Evolutionary conservation across 2,888 invertebrate genomes (phyloP).

Genomic region (Pristionchus japonicus): DNA sequence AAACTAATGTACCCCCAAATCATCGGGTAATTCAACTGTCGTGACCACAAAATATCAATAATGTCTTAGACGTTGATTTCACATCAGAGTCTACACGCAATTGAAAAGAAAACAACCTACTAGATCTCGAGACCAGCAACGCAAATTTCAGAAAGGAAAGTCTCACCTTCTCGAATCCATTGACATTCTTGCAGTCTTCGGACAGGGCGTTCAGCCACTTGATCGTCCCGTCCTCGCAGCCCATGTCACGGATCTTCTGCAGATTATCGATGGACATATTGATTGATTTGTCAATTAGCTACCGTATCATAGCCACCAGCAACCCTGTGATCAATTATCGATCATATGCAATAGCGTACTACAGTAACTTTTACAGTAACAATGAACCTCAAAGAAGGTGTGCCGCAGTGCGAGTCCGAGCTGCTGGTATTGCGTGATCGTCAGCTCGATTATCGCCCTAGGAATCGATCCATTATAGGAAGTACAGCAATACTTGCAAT

Average conservation of each 20-base stretch:
- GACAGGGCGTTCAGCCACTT: constrained; percentile 58
- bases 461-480: neutral
- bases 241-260: constrained; percentile 53
- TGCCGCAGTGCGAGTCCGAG: constrained; percentile 61
- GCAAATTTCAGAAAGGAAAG: too few relatives aligned
- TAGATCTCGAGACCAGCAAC: too few relatives aligned
- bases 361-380: neutral
- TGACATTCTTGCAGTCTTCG: constrained; percentile 52
- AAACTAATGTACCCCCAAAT: too few relatives aligned
- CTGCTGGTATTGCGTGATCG: constrained; percentile 56
- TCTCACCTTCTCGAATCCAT: constrained; percentile 49
- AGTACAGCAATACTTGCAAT: too few relatives aligned
- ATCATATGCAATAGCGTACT: neutral
- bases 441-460: constrained; percentile 55
- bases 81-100: too few relatives aligned
- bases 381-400: constrained; percentile 60
- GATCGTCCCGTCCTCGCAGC: constrained; percentile 54
- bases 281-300: neutral
- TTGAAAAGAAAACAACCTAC: too few relatives aligned
- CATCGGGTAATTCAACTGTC: too few relatives aligned
- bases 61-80: too few relatives aligned
- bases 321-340: neutral
- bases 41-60: too few relatives aligned
- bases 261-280: neutral
- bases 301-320: neutral